Percentiles rank a stretch among this genome's conserved stretches.
These are phyloP conservation scores for Protobothrops flavoviridis DNA, from an alignment of 2,113 vertebrate genomes.

Conservation along the genomic window DNA sequence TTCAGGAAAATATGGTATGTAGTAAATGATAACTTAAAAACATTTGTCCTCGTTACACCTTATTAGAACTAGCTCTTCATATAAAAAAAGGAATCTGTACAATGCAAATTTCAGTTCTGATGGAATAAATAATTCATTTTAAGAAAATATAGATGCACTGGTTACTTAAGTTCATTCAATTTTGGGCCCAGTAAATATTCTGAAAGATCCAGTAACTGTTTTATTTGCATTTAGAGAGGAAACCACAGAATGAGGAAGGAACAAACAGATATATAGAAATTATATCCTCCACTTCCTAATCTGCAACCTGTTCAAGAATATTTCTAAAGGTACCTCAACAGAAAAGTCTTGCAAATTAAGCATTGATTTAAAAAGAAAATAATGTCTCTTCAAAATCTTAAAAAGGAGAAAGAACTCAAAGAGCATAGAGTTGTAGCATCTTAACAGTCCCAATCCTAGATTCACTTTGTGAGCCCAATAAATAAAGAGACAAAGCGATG, in stretches of 20 bases:
- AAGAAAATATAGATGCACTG: not conserved
- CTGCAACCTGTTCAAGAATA: not conserved
- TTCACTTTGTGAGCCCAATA: not conserved
- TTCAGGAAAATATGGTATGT: not conserved
- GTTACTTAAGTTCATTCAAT: not conserved
- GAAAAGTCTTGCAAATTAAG: not conserved
- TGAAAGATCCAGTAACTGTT: not conserved
- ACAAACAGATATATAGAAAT: not conserved
- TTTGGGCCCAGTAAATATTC: not conserved
- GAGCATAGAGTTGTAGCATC: not conserved
- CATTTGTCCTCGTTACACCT: not conserved
- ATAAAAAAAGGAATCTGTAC: not conserved
- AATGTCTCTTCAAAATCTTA: not conserved
- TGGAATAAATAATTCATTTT: not conserved
- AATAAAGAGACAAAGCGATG: not conserved
- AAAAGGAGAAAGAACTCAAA: not conserved
- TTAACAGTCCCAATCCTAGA: not conserved
- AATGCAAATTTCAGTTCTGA: not conserved
- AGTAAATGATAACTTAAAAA: not conserved
- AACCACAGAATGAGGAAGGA: not conserved
- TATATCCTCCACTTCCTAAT: not conserved
- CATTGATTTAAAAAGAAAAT: not conserved
- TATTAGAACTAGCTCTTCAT: not conserved
- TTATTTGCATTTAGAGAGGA: not conserved
- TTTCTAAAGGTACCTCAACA: not conserved